Evolutionary conservation across 2,888 invertebrate species (phyloP).

Genomic region (Aporophyla lueneburgensis): DNA sequence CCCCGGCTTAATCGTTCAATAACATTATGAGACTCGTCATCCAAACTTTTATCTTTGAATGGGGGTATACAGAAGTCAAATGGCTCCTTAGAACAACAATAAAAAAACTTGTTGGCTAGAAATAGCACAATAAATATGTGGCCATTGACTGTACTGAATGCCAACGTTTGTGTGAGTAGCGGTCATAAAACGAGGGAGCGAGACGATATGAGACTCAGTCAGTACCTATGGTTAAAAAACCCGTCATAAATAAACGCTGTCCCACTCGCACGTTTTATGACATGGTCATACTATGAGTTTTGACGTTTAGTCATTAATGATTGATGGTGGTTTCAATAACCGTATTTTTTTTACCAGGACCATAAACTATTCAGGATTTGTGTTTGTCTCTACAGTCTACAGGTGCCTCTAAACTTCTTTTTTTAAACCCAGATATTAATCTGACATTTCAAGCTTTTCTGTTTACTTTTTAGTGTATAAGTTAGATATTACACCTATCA

Average conservation of each 20-base stretch:
- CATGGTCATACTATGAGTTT: not conserved
- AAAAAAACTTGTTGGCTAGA: not conserved
- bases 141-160: not conserved
- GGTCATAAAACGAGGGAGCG: not conserved
- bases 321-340: constrained; percentile 31
- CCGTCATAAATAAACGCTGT: not conserved
- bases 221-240: not conserved
- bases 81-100: not conserved
- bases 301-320: not conserved
- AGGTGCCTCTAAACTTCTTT: not conserved
- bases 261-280: not conserved
- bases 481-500: no score
- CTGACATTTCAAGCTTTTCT: no score
- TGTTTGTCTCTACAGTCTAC: not conserved
- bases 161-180: not conserved
- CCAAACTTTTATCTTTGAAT: constrained; percentile 28
- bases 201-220: not conserved
- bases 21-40: constrained; percentile 69
- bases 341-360: not conserved
- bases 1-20: constrained; percentile 69
- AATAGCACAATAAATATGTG: not conserved
- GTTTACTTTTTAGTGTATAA: no score
- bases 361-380: not conserved
- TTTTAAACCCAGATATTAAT: no score
- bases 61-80: not conserved